These are phyloP conservation scores for Chelonus formosanus DNA, from an alignment of 2,888 invertebrate species.

Conservation along the genomic window DNA sequence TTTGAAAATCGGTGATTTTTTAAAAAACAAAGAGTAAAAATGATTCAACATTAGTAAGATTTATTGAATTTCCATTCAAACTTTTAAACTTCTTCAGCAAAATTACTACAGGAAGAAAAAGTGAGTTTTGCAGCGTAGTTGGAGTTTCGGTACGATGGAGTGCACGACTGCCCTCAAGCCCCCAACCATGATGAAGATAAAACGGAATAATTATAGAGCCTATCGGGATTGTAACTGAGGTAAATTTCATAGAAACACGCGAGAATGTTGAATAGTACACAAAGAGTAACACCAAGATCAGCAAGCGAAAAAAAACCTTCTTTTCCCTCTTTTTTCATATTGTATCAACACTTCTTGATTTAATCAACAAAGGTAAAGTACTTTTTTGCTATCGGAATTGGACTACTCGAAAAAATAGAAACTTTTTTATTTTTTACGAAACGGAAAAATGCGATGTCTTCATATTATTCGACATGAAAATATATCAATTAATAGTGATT, in stretches of 20 bases:
- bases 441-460: too few relatives aligned
- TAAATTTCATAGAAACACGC: conserved; percentile 61
- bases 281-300: conserved; percentile 38
- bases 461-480: too few relatives aligned
- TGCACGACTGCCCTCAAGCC: conserved; percentile 1
- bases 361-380: too few relatives aligned
- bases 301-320: conserved; percentile 40
- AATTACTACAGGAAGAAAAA: conserved; percentile 9
- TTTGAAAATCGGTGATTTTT: not conserved
- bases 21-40: conserved; percentile 2
- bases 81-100: conserved; percentile 5
- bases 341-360: not conserved
- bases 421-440: too few relatives aligned
- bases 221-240: conserved; percentile 59
- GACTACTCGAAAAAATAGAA: too few relatives aligned
- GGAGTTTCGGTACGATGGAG: not conserved
- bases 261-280: conserved; percentile 54
- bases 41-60: conserved; percentile 7
- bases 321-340: not conserved
- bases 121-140: conserved; percentile 4
- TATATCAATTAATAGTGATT: too few relatives aligned
- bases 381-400: too few relatives aligned
- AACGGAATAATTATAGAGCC: conserved; percentile 63
- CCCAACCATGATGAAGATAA: conserved; percentile 59
- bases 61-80: conserved; percentile 14